Conservation (phyloP, 2,113 vertebrate species). For the Plectropomus leopardus region DNA sequence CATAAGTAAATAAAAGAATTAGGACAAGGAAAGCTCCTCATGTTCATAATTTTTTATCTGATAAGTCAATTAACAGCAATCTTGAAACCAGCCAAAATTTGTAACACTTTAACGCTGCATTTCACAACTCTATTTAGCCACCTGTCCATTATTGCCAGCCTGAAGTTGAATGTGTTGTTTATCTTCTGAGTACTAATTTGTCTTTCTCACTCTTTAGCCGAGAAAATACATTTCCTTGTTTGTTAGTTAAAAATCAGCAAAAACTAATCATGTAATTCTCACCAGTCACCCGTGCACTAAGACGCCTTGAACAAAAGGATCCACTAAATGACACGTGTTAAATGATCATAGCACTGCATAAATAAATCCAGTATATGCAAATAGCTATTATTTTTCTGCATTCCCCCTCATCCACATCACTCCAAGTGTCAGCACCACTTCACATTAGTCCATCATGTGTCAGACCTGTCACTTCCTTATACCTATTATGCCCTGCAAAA, state of each 20-base stretch:
- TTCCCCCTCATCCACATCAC: neutral
- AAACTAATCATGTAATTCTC: neutral
- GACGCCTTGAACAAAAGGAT: conserved; percentile 11
- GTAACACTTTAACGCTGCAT: conserved; percentile 1
- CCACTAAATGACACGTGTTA: conserved; percentile 8
- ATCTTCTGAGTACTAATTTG: neutral
- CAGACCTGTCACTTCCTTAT: neutral
- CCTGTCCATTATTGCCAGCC: conserved; percentile 9
- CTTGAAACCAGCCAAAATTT: neutral
- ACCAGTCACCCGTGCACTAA: neutral
- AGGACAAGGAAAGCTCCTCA: neutral
- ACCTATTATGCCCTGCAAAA: neutral
- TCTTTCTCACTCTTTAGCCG: neutral
- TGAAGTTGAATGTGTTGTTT: conserved; percentile 25
- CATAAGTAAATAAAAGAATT: neutral
- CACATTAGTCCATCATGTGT: neutral
- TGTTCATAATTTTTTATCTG: neutral
- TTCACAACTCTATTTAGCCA: conserved; percentile 1
- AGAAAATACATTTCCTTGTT: neutral
- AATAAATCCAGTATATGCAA: conserved; percentile 21
- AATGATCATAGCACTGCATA: conserved; percentile 29
- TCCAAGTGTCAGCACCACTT: conserved; percentile 7
- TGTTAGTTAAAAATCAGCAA: neutral
- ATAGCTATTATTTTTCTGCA: conserved; percentile 9
- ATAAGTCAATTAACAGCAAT: neutral